Percentiles rank a stretch among this genome's conserved stretches.
phyloP scores from a whole-genome alignment of 2,888 invertebrate genomes.

The Eristalinus aeneus region DNA sequence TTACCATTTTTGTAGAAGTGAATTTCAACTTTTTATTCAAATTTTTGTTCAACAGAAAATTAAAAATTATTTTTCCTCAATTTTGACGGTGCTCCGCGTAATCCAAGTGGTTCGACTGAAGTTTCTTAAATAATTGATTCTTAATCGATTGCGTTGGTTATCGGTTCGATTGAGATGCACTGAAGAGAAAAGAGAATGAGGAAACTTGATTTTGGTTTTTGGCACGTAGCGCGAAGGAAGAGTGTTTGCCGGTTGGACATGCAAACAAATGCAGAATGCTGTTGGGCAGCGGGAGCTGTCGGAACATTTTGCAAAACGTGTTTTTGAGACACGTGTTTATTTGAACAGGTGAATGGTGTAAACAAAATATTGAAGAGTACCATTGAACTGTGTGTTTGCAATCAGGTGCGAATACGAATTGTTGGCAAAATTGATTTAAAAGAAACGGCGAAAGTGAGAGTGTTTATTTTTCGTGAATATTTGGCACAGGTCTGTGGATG shows the following conservation, averaged over 20 bases:
- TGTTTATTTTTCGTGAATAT: neutral
- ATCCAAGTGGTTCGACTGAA: conserved; percentile 61
- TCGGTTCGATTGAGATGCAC: conserved; percentile 20
- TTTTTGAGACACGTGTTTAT: conserved; percentile 13
- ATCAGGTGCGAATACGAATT: conserved; percentile 57
- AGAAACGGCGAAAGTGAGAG: neutral
- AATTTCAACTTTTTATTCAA: neutral
- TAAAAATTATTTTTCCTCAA: neutral
- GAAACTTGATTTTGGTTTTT: conserved; percentile 23
- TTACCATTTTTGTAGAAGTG: conserved; percentile 83
- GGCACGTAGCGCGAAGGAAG: conserved; percentile 40
- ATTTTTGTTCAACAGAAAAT: conserved; percentile 72
- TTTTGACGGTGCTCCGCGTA: conserved; percentile 40
- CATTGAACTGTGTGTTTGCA: neutral
- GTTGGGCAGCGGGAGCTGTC: neutral
- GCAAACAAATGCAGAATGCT: conserved; percentile 2
- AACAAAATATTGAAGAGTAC: conserved; percentile 56
- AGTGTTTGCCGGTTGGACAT: conserved; percentile 37
- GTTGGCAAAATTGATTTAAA: neutral
- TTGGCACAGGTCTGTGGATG: neutral
- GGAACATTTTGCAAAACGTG: conserved; percentile 9
- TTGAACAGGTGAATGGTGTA: conserved; percentile 48
- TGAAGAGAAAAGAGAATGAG: conserved; percentile 4
- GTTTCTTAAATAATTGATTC: conserved; percentile 52
- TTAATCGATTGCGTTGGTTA: conserved; percentile 56